phyloP scores from a whole-genome alignment of 2,888 invertebrate genomes.

The Eumerus sabulonum region DNA sequence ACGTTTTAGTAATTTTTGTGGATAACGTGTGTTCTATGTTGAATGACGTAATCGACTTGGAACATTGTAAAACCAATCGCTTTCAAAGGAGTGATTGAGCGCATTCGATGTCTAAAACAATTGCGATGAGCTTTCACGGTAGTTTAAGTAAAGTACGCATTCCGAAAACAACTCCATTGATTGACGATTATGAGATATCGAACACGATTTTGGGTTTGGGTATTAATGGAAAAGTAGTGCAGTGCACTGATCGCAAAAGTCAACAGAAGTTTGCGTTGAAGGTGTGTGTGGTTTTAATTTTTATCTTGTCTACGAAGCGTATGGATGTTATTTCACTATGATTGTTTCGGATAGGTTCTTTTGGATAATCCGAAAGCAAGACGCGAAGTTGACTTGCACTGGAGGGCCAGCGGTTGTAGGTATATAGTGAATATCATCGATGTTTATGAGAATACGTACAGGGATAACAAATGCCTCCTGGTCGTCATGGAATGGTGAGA shows the following conservation, averaged over 20 bases:
- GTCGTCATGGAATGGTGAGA: constrained; percentile 99
- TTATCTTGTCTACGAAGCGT: constrained; percentile 14
- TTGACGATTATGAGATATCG: constrained; percentile 94
- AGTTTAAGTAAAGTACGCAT: constrained; percentile 13
- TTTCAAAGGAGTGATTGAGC: no score
- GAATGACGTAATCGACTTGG: no score
- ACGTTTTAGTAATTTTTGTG: no score
- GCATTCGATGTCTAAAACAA: constrained; percentile 41
- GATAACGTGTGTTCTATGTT: no score
- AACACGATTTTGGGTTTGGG: constrained; percentile 96
- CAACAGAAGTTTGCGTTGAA: constrained; percentile 94
- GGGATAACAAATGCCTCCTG: constrained; percentile 92
- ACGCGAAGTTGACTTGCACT: constrained; percentile 97
- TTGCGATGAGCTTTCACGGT: constrained; percentile 15
- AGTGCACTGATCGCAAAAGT: constrained; percentile 89
- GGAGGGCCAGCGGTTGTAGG: constrained; percentile 93
- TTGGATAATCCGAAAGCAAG: constrained; percentile 95
- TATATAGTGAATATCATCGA: constrained; percentile 95
- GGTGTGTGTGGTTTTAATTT: constrained; percentile 76
- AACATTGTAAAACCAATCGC: no score
- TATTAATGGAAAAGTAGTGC: constrained; percentile 99
- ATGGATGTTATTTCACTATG: not conserved
- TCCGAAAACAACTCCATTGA: constrained; percentile 90
- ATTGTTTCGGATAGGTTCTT: constrained; percentile 82
- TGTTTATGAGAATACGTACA: constrained; percentile 98